phyloP scores from a whole-genome alignment of 2,113 vertebrate species.

The Equus quagga region DNA sequence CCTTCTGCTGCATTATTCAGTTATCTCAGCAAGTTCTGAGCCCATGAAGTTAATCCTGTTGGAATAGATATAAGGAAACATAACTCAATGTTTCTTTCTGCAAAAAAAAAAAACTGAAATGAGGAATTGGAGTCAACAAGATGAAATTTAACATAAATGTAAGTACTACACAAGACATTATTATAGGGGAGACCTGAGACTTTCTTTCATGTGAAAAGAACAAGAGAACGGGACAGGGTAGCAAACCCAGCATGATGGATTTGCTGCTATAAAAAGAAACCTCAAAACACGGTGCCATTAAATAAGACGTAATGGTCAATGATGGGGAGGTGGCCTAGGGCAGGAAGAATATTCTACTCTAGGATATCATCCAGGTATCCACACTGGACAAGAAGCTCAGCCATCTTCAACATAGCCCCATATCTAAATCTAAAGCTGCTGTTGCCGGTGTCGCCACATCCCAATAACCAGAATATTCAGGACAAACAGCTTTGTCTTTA shows the following conservation, averaged over 20 bases:
- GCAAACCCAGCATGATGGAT: neutral
- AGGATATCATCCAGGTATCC: neutral
- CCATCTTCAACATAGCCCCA: neutral
- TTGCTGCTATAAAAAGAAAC: neutral
- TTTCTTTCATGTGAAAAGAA: neutral
- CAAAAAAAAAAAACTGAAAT: neutral
- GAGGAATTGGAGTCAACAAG: neutral
- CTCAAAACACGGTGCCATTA: neutral
- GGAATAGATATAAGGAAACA: neutral
- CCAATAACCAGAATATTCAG: neutral
- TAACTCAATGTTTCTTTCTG: neutral
- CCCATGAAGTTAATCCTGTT: neutral
- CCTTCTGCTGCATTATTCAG: neutral
- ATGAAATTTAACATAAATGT: conserved; percentile 4
- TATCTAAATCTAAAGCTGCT: neutral
- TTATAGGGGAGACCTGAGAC: neutral
- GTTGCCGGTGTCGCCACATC: neutral
- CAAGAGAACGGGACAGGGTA: neutral
- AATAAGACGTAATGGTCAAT: neutral
- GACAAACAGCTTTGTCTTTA: neutral
- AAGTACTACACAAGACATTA: neutral
- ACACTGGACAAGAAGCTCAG: neutral
- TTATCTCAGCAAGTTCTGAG: conserved; percentile 19
- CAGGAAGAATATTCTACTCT: neutral
- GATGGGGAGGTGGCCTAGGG: neutral